Evolutionary conservation across 2,113 vertebrate species (phyloP), one percentile per base, ranked within the genome.

Genomic region (Ophthalmolycus amberensis): DNA sequence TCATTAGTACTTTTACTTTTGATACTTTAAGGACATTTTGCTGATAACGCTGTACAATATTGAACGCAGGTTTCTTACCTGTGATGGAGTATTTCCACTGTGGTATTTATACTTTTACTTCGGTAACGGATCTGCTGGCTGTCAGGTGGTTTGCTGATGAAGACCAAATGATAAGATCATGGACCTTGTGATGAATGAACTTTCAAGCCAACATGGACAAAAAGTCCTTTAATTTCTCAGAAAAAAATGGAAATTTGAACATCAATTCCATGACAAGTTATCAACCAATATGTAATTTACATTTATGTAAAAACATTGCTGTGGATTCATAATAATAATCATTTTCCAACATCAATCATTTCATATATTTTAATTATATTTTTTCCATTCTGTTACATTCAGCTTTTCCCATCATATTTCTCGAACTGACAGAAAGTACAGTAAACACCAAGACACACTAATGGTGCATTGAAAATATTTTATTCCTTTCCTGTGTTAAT

Each of bases 381-480:
- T 44, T 52, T 37, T 11, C 11, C 40, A 42, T 42, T 42, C 40
- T 42, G 40, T 42, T 42, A 11, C 40, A 42, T 42, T 42, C 40
- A 42, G 40, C 40, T 11, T 42, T 42, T 42, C 38, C 38, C 10
- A 11, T 42, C 40, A 42, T 42, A 42, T 11, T 18, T 15, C 40
- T 42, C 40, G 6, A 15, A 48, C 44, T 8, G 48, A 37, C 0
- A 38, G 5, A 67, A 58, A 1, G 38, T 1, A 40, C 48, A 44
- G 25, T 22, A 25, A 73, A 78, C 20, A 74, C 40, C 14, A 54
- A 44, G 18, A 77, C 40, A 48, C 80, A 72, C n/a, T n/a, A 60
- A 62, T 73, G 48, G 69, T 89, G 88, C 89, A 82, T 92, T 94
- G 93, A 95, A 96, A 96, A 96, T 95, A 95, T 93, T 95, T 92